Evolutionary conservation across 2,888 invertebrate species (phyloP), one percentile per base, ranked within the genome.

Genomic region (Actias luna): DNA sequence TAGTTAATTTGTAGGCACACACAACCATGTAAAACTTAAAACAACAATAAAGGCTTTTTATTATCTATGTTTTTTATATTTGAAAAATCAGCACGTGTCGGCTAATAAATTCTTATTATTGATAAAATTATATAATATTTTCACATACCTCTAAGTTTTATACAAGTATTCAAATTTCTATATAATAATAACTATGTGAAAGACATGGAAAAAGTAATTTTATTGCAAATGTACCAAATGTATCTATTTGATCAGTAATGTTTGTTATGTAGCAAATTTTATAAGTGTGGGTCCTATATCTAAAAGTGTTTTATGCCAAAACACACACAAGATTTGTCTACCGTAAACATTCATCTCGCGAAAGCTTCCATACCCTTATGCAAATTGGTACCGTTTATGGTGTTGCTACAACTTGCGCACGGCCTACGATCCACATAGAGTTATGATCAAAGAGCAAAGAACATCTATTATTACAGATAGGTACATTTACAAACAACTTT

Each of bases 301-400:
- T 39, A 18, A 42, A 42, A n/a, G 18, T 42, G 8, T n/a, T 55
- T 55, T 29, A n/a, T 27, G 27, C n/a, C 5, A 29, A 55, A 29
- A 29, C 55, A 55, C 29, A 55, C 22, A 18, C 59, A 14, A n/a
- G 18, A 59, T 39, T 31, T 5, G n/a, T 68, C 77, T 73, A 81
- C 83, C 82, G 83, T 85, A 88, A 87, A 85, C 87, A 86, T 85
- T 88, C 87, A 87, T 89, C 81, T 79, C 76, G 75, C 76, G 71
- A 85, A 87, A 84, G 86, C 84, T 82, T 83, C 81, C 81, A 79
- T 82, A 85, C 86, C 85, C 84, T 82, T 83, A 90, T 89, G 88
- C 82, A 91, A 90, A 91, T 89, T 86, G 83, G 78, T 76, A 70
- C 70, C 83, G 78, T 85, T 86, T 86, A 84, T 80, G 78, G 77